These are phyloP conservation scores for Nomada fucata DNA, from an alignment of 2,888 invertebrate species.

Conservation along the genomic window DNA sequence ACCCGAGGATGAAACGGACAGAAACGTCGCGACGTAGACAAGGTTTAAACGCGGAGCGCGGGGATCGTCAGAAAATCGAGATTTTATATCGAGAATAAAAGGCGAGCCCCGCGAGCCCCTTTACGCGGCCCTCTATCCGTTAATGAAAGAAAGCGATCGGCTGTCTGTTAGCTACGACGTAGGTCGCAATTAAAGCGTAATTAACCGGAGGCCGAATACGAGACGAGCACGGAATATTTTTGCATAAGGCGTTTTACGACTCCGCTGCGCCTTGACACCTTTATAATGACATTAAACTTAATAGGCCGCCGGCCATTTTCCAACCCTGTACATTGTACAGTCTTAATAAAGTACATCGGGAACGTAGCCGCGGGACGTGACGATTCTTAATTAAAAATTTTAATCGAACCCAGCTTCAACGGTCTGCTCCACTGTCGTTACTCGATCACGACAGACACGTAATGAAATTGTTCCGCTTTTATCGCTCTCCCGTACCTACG, in stretches of 20 bases:
- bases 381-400: conserved; percentile 59
- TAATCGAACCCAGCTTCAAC: conserved; percentile 33
- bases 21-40: not conserved
- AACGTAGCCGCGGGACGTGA: conserved; percentile 1
- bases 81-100: conserved; percentile 28
- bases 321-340: conserved; percentile 36
- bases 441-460: not conserved
- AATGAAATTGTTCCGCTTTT: not conserved
- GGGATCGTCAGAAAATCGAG: conserved; percentile 30
- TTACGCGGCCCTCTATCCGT: conserved; percentile 33
- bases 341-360: conserved; percentile 40
- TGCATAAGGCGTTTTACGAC: conserved; percentile 27
- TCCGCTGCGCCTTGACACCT: conserved; percentile 54
- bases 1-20: not conserved
- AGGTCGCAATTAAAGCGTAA: conserved; percentile 67
- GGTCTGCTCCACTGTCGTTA: not conserved
- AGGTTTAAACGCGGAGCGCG: not conserved
- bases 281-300: conserved; percentile 65
- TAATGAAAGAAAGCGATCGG: conserved; percentile 61
- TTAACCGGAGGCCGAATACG: conserved; percentile 55
- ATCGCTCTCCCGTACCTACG: not conserved
- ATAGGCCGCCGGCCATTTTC: conserved; percentile 43
- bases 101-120: not conserved
- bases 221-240: conserved; percentile 58
- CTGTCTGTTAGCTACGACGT: conserved; percentile 44